phyloP scores from a whole-genome alignment of 2,888 invertebrate species.

The Perithous albicinctus region DNA sequence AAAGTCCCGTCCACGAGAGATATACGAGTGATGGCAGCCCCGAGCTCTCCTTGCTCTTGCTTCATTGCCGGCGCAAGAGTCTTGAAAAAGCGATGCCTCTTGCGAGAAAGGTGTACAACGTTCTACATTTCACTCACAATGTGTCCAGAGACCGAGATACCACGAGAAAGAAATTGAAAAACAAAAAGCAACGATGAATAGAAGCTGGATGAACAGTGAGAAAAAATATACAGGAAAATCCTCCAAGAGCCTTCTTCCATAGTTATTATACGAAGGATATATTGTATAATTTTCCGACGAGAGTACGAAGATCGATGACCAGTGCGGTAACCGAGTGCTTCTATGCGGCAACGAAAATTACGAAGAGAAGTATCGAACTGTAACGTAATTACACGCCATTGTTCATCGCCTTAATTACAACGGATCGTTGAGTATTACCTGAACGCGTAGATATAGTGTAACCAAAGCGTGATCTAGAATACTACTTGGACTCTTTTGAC shows the following conservation, averaged over 20 bases:
- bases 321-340: constrained; percentile 18
- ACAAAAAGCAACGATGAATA: neutral
- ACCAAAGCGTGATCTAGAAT: neutral
- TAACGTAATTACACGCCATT: constrained; percentile 29
- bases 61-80: constrained; percentile 34
- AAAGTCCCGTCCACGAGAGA: constrained; percentile 21
- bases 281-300: neutral
- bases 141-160: constrained; percentile 15
- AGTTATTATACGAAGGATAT: neutral
- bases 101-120: constrained; percentile 62
- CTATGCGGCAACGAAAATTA: constrained; percentile 1
- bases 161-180: neutral
- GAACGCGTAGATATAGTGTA: neutral
- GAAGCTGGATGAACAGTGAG: neutral
- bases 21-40: constrained; percentile 47
- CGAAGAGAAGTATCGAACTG: constrained; percentile 17
- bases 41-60: constrained; percentile 13
- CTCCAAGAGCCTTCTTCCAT: neutral
- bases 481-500: neutral
- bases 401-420: constrained; percentile 31
- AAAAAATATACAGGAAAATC: neutral
- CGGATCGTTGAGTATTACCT: constrained; percentile 16
- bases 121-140: constrained; percentile 64
- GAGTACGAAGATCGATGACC: constrained; percentile 21
- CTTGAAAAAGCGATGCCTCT: constrained; percentile 51